Conservation (phyloP, 2,113 vertebrate genomes). For the Phaethornis superciliosus region DNA sequence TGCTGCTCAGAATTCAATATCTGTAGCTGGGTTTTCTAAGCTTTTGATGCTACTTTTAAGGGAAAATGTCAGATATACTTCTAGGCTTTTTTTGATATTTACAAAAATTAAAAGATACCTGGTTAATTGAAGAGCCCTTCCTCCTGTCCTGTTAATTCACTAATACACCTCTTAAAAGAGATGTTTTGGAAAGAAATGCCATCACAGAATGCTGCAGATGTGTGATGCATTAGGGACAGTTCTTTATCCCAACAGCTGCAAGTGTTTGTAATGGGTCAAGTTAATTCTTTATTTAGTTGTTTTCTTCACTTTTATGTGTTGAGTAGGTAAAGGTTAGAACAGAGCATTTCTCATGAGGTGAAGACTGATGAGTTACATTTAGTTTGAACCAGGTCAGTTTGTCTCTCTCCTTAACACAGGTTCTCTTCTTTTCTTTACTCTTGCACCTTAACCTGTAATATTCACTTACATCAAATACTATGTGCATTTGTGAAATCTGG, state of each 20-base stretch:
- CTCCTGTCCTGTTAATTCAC: background rate
- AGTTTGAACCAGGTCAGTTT: background rate
- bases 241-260: background rate
- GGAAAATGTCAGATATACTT: background rate
- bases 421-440: slow-evolving; percentile 16
- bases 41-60: background rate
- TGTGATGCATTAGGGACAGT: background rate
- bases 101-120: background rate
- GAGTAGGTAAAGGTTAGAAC: background rate
- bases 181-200: background rate
- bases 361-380: background rate
- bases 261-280: background rate
- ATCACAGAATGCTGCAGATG: background rate
- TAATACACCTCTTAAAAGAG: background rate
- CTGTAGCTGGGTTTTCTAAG: background rate
- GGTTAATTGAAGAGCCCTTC: background rate
- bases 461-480: background rate
- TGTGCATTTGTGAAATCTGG: background rate
- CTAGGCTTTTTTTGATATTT: background rate
- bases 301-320: background rate
- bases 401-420: background rate
- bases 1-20: background rate
- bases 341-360: background rate
- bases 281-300: background rate
- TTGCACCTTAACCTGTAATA: background rate